Conservation (phyloP, 2,797 vertebrate genomes). For the Phalanger gymnotis region DNA sequence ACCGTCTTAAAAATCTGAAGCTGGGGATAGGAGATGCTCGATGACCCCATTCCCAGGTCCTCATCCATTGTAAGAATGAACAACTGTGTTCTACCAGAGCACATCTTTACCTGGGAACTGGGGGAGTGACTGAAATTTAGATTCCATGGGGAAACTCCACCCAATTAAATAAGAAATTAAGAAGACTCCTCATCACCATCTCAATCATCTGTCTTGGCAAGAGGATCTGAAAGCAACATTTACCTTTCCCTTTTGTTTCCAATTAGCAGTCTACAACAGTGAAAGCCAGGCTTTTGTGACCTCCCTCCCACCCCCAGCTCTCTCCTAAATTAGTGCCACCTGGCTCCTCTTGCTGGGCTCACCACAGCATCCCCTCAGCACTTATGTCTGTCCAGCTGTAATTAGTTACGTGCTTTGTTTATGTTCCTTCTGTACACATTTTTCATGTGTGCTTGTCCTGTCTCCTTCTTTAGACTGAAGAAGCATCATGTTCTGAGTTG, state of each 20-base stretch:
- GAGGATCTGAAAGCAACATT: conserved; percentile 40
- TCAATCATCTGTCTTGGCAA: conserved; percentile 7
- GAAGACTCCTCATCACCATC: not conserved
- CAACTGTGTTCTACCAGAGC: not conserved
- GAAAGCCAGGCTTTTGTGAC: not conserved
- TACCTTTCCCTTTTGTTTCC: conserved; percentile 47
- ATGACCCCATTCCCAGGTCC: not conserved
- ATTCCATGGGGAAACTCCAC: not conserved
- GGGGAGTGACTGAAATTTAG: conserved; percentile 1
- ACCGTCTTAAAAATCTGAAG: not conserved
- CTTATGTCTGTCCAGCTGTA: not conserved
- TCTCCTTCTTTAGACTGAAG: not conserved
- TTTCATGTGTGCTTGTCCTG: not conserved
- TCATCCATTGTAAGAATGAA: conserved; percentile 22
- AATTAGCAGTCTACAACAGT: conserved; percentile 10
- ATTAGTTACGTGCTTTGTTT: not conserved
- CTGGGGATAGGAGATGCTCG: not conserved
- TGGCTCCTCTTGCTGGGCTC: rapidly evolving
- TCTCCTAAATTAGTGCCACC: not conserved
- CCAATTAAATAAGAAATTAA: conserved; percentile 25
- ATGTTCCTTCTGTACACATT: conserved; percentile 11
- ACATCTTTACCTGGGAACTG: not conserved
- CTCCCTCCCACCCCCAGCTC: not conserved
- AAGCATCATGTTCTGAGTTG: not conserved
- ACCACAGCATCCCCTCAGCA: not conserved